These are phyloP conservation scores for Acronicta alni DNA, from an alignment of 2,888 invertebrate genomes.

Conservation along the genomic window DNA sequence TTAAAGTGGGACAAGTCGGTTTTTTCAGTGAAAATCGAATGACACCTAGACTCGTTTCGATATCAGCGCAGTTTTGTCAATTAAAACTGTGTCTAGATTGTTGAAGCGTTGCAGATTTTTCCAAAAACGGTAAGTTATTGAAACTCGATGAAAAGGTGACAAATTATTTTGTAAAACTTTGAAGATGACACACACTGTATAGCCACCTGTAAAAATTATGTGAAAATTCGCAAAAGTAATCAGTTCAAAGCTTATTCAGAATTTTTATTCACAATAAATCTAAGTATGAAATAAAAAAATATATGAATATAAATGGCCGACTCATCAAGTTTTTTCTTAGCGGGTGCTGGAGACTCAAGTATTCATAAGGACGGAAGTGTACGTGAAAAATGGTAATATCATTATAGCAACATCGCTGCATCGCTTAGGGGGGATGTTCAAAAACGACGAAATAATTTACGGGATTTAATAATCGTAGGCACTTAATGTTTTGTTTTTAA, in stretches of 20 bases:
- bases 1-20: conserved; percentile 69
- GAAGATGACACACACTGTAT: neutral
- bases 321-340: conserved; percentile 71
- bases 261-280: conserved; percentile 24
- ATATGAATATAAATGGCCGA: conserved; percentile 75
- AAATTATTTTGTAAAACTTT: conserved; percentile 10
- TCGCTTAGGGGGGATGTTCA: conserved; percentile 58
- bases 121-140: conserved; percentile 75
- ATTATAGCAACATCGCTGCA: conserved; percentile 67
- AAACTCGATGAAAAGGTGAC: neutral
- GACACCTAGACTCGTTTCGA: conserved; percentile 78
- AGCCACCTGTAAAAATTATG: too few relatives aligned
- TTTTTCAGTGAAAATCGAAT: conserved; percentile 69
- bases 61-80: conserved; percentile 84
- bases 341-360: conserved; percentile 69
- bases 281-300: conserved; percentile 43
- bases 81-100: conserved; percentile 84
- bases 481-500: too few relatives aligned
- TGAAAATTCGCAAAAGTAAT: conserved; percentile 6
- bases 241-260: conserved; percentile 10
- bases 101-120: conserved; percentile 73
- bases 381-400: conserved; percentile 76
- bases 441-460: conserved; percentile 48
- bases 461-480: conserved; percentile 1
- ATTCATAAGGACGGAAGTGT: conserved; percentile 79